Percentiles rank a stretch among this genome's conserved stretches.
These are phyloP conservation scores for Noctua janthe DNA, from an alignment of 2,888 invertebrate genomes.

Conservation along the genomic window DNA sequence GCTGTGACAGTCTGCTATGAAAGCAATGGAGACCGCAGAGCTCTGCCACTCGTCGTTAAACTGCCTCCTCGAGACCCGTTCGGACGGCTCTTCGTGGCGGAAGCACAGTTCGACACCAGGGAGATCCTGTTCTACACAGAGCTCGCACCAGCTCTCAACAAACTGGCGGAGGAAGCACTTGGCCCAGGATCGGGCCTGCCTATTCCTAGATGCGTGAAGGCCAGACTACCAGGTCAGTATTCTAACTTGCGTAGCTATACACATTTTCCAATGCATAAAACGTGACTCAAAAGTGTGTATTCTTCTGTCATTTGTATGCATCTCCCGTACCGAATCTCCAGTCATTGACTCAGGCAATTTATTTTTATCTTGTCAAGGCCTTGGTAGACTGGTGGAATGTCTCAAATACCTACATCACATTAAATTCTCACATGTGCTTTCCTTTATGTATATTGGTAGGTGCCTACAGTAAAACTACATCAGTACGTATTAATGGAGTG, in stretches of 20 bases:
- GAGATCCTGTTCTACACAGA: constrained; percentile 96
- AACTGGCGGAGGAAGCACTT: constrained; percentile 91
- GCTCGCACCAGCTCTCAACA: constrained; percentile 93
- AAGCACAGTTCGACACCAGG: constrained; percentile 95
- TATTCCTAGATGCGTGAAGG: constrained; percentile 92
- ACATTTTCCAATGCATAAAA: constrained; percentile 5
- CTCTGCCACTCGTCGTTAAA: constrained; percentile 92
- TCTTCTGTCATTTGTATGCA: constrained; percentile 61
- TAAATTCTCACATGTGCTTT: constrained; percentile 25
- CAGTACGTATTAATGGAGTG: background rate
- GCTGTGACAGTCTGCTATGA: constrained; percentile 94
- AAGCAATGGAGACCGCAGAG: constrained; percentile 78
- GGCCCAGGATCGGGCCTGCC: constrained; percentile 85
- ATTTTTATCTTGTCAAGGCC: constrained; percentile 70
- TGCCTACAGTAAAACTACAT: background rate
- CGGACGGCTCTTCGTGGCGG: constrained; percentile 94
- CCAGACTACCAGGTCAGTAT: constrained; percentile 90
- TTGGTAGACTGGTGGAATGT: constrained; percentile 42
- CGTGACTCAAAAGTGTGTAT: constrained; percentile 18
- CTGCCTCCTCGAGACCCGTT: constrained; percentile 95
- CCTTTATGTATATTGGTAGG: background rate
- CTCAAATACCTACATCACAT: constrained; percentile 23
- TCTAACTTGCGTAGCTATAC: background rate
- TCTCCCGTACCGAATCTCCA: constrained; percentile 54
- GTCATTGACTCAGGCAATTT: constrained; percentile 65